Percentiles rank a stretch among this genome's conserved stretches.
These are phyloP conservation scores for Catostomus latipinnis DNA, from an alignment of 2,797 vertebrate species.

Conservation along the genomic window DNA sequence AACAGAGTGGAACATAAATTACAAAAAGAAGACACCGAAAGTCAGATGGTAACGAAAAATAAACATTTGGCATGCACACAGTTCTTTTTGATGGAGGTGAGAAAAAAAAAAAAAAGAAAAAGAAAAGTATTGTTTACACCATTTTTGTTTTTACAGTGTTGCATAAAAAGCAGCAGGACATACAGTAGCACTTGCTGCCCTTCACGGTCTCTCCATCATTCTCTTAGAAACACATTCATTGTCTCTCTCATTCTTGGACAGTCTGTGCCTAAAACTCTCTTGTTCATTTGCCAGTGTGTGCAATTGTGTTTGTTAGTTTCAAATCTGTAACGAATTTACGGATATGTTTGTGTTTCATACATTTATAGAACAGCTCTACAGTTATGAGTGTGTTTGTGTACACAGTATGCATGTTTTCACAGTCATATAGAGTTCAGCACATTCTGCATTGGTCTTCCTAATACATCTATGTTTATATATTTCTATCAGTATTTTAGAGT, in stretches of 20 bases:
- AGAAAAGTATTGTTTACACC: too few relatives aligned
- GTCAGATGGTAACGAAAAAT: conserved; percentile 14
- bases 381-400: conserved; percentile 2
- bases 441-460: conserved; percentile 49
- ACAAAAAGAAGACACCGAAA: conserved; percentile 4
- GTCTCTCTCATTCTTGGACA: neutral
- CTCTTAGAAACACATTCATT: conserved; percentile 22
- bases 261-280: neutral
- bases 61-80: conserved; percentile 81
- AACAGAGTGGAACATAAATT: conserved; percentile 2
- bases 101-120: conserved; percentile 55
- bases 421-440: conserved; percentile 34
- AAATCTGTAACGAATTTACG: conserved; percentile 1
- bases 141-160: conserved; percentile 60
- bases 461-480: conserved; percentile 33
- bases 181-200: conserved; percentile 66
- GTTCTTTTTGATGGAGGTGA: conserved; percentile 61
- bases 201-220: conserved; percentile 7
- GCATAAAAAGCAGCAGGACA: conserved; percentile 76
- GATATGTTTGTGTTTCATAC: neutral
- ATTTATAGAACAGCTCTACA: conserved; percentile 1
- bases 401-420: conserved; percentile 26
- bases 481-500: conserved; percentile 32
- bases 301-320: conserved; percentile 36
- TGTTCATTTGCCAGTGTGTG: conserved; percentile 13